Percentiles rank a stretch among this genome's conserved stretches.
These are phyloP conservation scores for Bhutanitis thaidina DNA, from an alignment of 2,888 invertebrate species.

Conservation along the genomic window DNA sequence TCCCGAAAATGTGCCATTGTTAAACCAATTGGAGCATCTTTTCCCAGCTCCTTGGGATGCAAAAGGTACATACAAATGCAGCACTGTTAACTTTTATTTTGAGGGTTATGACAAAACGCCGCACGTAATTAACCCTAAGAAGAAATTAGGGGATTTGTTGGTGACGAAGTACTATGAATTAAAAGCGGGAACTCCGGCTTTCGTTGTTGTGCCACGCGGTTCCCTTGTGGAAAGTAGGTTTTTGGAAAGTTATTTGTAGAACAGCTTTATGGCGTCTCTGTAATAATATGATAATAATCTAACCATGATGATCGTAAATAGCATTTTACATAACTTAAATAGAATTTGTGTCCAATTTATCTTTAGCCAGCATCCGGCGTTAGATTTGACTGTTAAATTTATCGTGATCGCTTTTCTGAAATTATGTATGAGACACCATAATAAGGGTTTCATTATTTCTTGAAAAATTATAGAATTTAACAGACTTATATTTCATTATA, in stretches of 20 bases:
- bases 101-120: constrained; percentile 83
- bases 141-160: constrained; percentile 81
- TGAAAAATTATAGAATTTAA: no score
- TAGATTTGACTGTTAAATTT: no score
- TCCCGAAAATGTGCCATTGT: constrained; percentile 84
- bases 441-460: no score
- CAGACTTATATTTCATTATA: no score
- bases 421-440: no score
- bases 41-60: constrained; percentile 88
- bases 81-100: constrained; percentile 85
- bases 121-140: constrained; percentile 76
- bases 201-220: constrained; percentile 80
- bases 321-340: no score
- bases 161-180: constrained; percentile 80
- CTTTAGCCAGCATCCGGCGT: no score
- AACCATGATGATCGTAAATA: no score
- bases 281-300: no score
- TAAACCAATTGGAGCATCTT: constrained; percentile 70
- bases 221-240: constrained; percentile 80
- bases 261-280: no score
- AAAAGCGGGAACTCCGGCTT: constrained; percentile 83
- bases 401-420: no score
- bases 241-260: constrained; percentile 72
- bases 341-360: no score
- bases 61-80: constrained; percentile 80